A percentile compares a stretch with the other conserved stretches of the same genome.
Evolutionary conservation across 53 echinoderm and acorn worm genomes (phyloP).

Genomic region (Stichopus horrens): DNA sequence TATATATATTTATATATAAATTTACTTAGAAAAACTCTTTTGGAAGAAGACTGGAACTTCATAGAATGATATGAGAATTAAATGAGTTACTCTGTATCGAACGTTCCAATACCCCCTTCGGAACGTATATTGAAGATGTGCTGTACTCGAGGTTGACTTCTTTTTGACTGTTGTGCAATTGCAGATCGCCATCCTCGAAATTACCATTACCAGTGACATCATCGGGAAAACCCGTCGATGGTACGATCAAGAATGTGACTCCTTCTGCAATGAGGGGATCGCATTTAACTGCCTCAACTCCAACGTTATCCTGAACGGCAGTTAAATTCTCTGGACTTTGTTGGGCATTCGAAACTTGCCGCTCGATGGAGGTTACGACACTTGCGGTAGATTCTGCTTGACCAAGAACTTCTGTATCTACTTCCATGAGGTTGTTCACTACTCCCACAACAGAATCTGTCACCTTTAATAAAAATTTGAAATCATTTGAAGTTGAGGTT

Average conservation of each 20-base stretch:
- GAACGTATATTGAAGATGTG: conserved; percentile 9
- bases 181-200: not conserved
- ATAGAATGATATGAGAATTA: too few species aligned
- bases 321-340: conserved; percentile 26
- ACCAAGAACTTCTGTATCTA: not conserved
- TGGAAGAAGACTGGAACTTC: too few species aligned
- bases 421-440: conserved; percentile 13
- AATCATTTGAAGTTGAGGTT: too few species aligned
- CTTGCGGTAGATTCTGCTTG: not conserved
- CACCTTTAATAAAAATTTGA: not conserved
- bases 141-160: not conserved
- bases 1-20: too few species aligned
- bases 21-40: too few species aligned
- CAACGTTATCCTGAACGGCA: conserved; percentile 27
- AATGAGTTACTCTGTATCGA: too few species aligned
- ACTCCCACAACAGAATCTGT: conserved; percentile 6
- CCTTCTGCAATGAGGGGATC: not conserved
- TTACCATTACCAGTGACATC: not conserved
- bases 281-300: conserved; percentile 1
- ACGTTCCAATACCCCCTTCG: not conserved
- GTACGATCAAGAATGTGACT: not conserved
- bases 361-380: conserved; percentile 15
- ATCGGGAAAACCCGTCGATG: not conserved
- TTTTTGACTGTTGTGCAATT: not conserved
- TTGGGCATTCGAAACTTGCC: conserved; percentile 17